Percentiles rank a stretch among this genome's conserved stretches.
Conservation (phyloP, 2,797 vertebrate genomes). For the Pteropus rufus region DNA sequence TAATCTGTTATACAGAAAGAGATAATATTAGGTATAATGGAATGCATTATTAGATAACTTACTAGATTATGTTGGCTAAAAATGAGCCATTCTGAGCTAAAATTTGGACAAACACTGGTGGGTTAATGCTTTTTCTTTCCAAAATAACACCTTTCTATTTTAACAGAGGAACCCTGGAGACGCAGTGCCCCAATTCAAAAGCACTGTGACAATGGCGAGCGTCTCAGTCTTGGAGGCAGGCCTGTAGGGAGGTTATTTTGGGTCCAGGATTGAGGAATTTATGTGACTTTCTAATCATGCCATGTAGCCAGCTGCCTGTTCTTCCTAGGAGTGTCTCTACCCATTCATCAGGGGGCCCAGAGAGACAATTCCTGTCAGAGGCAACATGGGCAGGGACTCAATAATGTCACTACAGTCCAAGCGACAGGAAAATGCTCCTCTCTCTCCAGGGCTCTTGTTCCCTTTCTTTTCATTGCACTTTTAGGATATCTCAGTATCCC, state of each 20-base stretch:
- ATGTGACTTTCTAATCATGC: conserved; percentile 40
- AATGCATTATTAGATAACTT: background rate
- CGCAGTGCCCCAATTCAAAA: background rate
- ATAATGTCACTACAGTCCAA: background rate
- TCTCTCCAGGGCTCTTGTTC: background rate
- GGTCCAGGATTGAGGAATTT: background rate
- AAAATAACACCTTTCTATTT: conserved; percentile 42
- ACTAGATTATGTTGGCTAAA: background rate
- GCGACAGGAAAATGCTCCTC: conserved; percentile 9
- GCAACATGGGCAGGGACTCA: background rate
- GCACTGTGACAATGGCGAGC: background rate
- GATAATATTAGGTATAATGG: background rate
- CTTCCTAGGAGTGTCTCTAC: background rate
- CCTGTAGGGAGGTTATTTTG: conserved; percentile 46
- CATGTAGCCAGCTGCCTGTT: background rate
- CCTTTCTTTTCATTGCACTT: conserved; percentile 7
- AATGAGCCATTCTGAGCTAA: background rate
- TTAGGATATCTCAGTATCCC: background rate
- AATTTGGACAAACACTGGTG: background rate
- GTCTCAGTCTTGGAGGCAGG: background rate
- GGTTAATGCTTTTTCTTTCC: conserved; percentile 3
- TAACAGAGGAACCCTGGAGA: conserved; percentile 27
- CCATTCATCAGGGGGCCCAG: background rate
- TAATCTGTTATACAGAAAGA: background rate
- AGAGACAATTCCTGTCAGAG: conserved; percentile 35